Percentiles rank a stretch among this genome's conserved stretches.
Evolutionary conservation across 2,113 vertebrate genomes (phyloP).

Genomic region (Pelodiscus sinensis): DNA sequence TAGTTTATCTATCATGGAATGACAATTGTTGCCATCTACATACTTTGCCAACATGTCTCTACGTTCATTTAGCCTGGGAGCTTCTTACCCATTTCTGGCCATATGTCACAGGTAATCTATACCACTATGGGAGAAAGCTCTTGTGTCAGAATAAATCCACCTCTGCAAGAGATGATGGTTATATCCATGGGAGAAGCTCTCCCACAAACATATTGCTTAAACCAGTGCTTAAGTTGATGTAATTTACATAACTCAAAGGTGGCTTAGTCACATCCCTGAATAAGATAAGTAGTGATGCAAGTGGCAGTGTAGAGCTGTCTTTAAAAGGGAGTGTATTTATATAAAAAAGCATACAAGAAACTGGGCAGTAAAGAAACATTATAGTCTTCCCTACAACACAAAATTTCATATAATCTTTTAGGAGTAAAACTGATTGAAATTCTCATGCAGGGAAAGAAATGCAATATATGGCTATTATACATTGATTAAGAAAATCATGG

Average conservation of each 20-base stretch:
- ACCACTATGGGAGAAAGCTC: too few species aligned
- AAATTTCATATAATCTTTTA: neutral
- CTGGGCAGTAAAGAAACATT: neutral
- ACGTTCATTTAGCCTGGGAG: too few species aligned
- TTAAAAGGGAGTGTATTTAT: neutral
- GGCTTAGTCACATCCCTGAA: neutral
- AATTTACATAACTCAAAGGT: neutral
- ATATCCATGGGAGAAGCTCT: neutral
- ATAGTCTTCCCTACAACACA: accelerated
- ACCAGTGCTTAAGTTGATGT: neutral
- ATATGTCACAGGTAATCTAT: too few species aligned
- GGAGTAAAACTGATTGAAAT: neutral
- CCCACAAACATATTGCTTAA: neutral
- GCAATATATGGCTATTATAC: accelerated
- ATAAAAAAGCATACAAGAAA: neutral
- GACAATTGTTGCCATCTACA: too few species aligned
- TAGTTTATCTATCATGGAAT: too few species aligned
- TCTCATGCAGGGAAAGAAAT: neutral
- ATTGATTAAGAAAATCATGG: neutral
- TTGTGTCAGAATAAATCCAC: too few species aligned
- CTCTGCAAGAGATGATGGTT: too few species aligned
- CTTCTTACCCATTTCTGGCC: too few species aligned
- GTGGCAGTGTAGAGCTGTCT: neutral
- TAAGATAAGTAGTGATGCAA: neutral
- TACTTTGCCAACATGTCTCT: too few species aligned